Evolutionary conservation across 2,797 vertebrate species (phyloP).

Genomic region (Rhinogobio ventralis): DNA sequence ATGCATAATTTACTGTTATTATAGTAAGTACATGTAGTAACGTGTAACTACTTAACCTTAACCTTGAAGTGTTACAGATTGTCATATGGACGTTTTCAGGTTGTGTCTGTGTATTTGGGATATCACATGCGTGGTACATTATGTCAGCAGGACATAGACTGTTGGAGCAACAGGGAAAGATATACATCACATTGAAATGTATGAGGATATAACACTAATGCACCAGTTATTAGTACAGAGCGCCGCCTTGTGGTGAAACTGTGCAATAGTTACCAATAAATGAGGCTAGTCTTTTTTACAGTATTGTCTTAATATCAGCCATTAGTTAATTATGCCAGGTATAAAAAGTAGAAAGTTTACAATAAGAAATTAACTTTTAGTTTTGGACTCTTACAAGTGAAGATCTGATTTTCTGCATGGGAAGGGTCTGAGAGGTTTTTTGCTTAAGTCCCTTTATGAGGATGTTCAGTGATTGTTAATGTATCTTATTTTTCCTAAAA

Average conservation of each 20-base stretch:
- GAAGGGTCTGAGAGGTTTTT: conserved; percentile 26
- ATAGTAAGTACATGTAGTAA: no score
- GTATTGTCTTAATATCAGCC: conserved; percentile 78
- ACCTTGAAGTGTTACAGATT: no score
- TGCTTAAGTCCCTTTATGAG: conserved; percentile 45
- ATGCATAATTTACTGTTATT: no score
- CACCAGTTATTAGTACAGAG: conserved; percentile 57
- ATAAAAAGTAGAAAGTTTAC: conserved; percentile 61
- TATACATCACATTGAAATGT: not conserved
- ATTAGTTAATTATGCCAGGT: conserved; percentile 68
- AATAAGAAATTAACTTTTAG: conserved; percentile 65
- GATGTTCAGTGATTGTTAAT: conserved; percentile 60
- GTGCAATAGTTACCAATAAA: conserved; percentile 48
- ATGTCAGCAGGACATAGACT: not conserved
- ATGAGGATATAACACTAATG: conserved; percentile 13
- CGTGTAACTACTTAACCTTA: no score
- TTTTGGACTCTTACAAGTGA: conserved; percentile 45
- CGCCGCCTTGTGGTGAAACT: conserved; percentile 73
- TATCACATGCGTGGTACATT: conserved; percentile 27
- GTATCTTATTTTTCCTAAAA: conserved; percentile 57
- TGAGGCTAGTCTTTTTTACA: conserved; percentile 48
- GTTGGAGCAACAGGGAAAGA: not conserved
- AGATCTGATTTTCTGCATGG: conserved; percentile 53
- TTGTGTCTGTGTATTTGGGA: conserved; percentile 8
- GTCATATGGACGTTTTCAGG: not conserved